Base-by-base conservation (phyloP, 2,888 invertebrate genomes). In the Cosmorhoe ocellata region DNA sequence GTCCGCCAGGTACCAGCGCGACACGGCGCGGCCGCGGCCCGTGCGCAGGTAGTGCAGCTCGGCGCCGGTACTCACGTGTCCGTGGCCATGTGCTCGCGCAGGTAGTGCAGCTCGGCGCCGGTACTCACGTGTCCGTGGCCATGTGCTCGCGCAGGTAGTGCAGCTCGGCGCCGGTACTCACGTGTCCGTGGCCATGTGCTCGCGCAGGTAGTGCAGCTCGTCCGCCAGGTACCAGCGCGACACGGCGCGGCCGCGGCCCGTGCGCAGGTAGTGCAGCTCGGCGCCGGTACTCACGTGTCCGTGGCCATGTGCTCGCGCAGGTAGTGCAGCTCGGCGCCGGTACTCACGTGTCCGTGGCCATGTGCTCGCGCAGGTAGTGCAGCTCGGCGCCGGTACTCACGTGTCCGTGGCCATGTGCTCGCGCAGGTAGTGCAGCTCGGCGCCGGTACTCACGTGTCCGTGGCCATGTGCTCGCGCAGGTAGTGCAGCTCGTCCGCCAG, bases 321-420 rank as follows among this genome's bases (percentile, higher is more conserved):
- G 78, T 87, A 89, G 59, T 76, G 77, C 18, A 89, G 80, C 67
- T 88, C 88, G 71, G 87, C 44, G 89, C 89, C 37, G 84, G 77
- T 89, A 86, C 89, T 89, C 88, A 58, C 74, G 69, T 32, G 84
- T 82, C 27, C 71, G 66, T 89, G 84, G 51, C 89, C 89, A 59
- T 76, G 76, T n/a, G 70, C 85, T 83, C 34, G 69, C 87, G 82
- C 56, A 84, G 81, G 64, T 88, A 87, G 71, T 79, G 77, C 75
- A 84, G 67, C 79, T 87, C 88, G 76, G 65, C 89, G 84, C 43
- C 89, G 79, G 69, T 89, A 88, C 2, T n/a, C 89, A 79, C 62
- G 89, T 89, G 76, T 88, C 89, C 61, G 89, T 89, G 56, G 88
- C 89, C 89, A 89, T 89, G 75, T 89, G 89, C 44, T 83, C 84